These are phyloP conservation scores for Ptychoptera albimana DNA, from an alignment of 2,888 invertebrate genomes.

Conservation along the genomic window DNA sequence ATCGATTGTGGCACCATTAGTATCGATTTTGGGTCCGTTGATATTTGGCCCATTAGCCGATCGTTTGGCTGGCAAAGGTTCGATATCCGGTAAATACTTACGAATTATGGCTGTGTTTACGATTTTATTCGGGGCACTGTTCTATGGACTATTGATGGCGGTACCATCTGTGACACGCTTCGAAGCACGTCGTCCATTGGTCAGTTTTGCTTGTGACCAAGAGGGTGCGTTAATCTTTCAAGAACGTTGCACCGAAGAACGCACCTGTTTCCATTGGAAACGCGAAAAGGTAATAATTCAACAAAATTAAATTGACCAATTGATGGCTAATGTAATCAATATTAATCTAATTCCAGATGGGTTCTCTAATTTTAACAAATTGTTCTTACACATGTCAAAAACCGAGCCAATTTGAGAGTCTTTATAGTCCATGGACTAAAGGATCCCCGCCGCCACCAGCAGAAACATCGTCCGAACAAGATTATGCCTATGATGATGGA, in stretches of 20 bases:
- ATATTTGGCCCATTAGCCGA: conserved; percentile 67
- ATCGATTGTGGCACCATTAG: conserved; percentile 61
- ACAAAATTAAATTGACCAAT: neutral
- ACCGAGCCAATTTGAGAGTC: conserved; percentile 25
- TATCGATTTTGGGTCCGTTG: conserved; percentile 63
- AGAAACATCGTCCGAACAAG: conserved; percentile 26
- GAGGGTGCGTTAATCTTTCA: conserved; percentile 55
- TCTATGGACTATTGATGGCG: conserved; percentile 48
- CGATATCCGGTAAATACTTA: conserved; percentile 42
- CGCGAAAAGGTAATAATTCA: conserved; percentile 32
- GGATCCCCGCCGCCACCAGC: conserved; percentile 21
- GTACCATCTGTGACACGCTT: conserved; percentile 49
- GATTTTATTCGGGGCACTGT: conserved; percentile 48
- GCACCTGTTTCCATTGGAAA: conserved; percentile 51
- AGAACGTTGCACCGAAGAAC: conserved; percentile 50
- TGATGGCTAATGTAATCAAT: neutral
- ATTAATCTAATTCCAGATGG: conserved; percentile 20
- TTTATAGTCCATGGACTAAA: conserved; percentile 25
- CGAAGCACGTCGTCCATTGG: conserved; percentile 37
- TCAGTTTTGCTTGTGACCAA: conserved; percentile 55
- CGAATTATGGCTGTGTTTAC: conserved; percentile 51
- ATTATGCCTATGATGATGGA: conserved; percentile 17
- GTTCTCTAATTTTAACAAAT: conserved; percentile 45
- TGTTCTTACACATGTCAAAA: conserved; percentile 56
- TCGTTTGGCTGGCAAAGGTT: conserved; percentile 25